Evolutionary conservation across 2,113 vertebrate genomes (phyloP).

Genomic region (Condylura cristata): DNA sequence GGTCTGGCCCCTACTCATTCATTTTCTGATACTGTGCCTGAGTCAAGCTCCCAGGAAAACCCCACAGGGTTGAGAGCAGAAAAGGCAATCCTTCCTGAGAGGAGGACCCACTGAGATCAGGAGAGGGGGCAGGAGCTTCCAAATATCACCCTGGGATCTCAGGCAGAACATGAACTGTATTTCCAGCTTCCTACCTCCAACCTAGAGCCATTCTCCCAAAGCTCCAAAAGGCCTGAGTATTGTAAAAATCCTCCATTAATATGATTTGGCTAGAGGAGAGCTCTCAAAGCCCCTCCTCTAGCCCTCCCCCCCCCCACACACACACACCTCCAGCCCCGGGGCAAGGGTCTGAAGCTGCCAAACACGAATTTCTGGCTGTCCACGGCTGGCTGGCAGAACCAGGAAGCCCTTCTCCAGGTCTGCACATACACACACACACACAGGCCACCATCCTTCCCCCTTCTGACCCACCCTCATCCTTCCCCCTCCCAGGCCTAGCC

Average conservation of each 20-base stretch:
- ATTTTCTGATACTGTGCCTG: conserved; percentile 16
- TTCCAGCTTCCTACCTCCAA: neutral
- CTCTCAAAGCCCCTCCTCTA: conserved; percentile 31
- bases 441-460: neutral
- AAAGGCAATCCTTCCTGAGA: neutral
- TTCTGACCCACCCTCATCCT: neutral
- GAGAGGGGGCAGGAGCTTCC: neutral
- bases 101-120: neutral
- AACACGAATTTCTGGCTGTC: conserved; percentile 75
- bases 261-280: neutral
- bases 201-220: neutral
- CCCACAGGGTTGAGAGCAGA: neutral
- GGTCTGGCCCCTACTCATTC: neutral
- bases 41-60: conserved; percentile 66
- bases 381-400: conserved; percentile 2
- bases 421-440: no score
- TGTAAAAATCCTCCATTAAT: neutral
- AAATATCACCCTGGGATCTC: neutral
- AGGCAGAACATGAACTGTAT: neutral
- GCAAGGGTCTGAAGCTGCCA: conserved; percentile 44
- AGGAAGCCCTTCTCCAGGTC: conserved; percentile 28
- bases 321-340: neutral
- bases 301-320: no score
- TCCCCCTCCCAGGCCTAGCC: neutral
- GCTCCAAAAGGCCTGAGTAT: neutral